These are phyloP conservation scores for Mionectes olivaceus DNA, from an alignment of 2,797 vertebrate genomes.

Conservation along the genomic window DNA sequence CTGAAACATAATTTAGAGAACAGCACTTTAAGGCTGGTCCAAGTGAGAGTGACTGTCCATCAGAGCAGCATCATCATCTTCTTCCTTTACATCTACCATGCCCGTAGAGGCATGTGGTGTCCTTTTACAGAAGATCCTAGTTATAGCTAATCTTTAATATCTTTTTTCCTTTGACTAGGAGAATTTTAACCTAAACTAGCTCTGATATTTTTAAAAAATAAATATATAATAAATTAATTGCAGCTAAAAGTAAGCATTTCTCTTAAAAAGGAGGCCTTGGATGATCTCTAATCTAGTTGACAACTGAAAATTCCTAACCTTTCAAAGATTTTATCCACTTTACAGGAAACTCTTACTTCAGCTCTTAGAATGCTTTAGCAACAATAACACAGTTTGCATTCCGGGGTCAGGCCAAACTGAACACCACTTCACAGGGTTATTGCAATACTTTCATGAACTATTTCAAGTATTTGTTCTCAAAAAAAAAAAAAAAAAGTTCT, in stretches of 20 bases:
- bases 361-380: not conserved
- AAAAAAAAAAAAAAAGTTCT: not conserved
- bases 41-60: not conserved
- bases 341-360: not conserved
- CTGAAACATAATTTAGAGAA: not conserved
- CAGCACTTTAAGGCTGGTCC: not conserved
- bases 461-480: not conserved
- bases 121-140: not conserved
- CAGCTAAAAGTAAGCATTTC: not conserved
- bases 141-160: not conserved
- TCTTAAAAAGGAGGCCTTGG: not conserved
- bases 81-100: not conserved
- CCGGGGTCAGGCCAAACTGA: not conserved
- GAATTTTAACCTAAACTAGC: not conserved
- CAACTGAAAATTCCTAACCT: not conserved
- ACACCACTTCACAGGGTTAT: not conserved
- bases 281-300: not conserved
- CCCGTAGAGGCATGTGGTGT: not conserved
- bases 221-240: not conserved
- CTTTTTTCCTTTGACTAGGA: not conserved
- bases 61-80: not conserved
- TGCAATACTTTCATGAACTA: not conserved
- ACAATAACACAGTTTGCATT: not conserved
- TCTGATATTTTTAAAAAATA: not conserved
- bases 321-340: not conserved